A percentile compares a stretch with the other conserved stretches of the same genome.
These are phyloP conservation scores for Caenorhabditis sp. DNA, from an alignment of 2,888 invertebrate species.

Conservation along the genomic window DNA sequence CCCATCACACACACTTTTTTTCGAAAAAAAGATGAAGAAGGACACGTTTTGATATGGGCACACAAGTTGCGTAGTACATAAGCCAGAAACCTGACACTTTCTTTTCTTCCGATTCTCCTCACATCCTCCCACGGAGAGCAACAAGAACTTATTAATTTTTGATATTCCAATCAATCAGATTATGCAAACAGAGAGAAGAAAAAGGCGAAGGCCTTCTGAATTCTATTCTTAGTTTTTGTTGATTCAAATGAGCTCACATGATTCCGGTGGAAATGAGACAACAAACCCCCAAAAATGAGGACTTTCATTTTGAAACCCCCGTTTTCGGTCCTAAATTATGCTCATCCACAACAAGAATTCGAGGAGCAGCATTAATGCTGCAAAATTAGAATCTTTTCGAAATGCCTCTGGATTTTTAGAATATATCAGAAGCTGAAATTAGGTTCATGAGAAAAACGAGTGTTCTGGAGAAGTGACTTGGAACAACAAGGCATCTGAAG, in stretches of 20 bases:
- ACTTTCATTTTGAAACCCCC: conserved; percentile 16
- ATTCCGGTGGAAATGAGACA: not conserved
- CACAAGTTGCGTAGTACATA: conserved; percentile 21
- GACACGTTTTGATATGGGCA: conserved; percentile 47
- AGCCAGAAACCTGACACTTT: conserved; percentile 47
- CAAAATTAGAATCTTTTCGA: not conserved
- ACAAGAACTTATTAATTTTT: conserved; percentile 42
- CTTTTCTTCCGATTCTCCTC: conserved; percentile 14
- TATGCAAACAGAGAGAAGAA: conserved; percentile 2
- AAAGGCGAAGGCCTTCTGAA: not conserved
- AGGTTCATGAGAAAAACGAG: conserved; percentile 10
- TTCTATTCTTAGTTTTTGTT: conserved; percentile 23
- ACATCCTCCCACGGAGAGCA: conserved; percentile 55
- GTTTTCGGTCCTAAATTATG: not conserved
- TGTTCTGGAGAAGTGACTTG: not conserved
- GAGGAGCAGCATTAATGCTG: not conserved
- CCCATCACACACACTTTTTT: not conserved
- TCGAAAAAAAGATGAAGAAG: not conserved
- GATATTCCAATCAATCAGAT: conserved; percentile 30
- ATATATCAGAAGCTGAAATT: conserved; percentile 1
- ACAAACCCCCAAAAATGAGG: not conserved
- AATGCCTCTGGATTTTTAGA: not conserved
- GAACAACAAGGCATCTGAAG: not conserved
- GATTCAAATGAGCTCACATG: conserved; percentile 17
- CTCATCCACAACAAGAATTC: conserved; percentile 5